phyloP scores from a whole-genome alignment of 2,797 vertebrate species.

The Loris lydekkerianus region DNA sequence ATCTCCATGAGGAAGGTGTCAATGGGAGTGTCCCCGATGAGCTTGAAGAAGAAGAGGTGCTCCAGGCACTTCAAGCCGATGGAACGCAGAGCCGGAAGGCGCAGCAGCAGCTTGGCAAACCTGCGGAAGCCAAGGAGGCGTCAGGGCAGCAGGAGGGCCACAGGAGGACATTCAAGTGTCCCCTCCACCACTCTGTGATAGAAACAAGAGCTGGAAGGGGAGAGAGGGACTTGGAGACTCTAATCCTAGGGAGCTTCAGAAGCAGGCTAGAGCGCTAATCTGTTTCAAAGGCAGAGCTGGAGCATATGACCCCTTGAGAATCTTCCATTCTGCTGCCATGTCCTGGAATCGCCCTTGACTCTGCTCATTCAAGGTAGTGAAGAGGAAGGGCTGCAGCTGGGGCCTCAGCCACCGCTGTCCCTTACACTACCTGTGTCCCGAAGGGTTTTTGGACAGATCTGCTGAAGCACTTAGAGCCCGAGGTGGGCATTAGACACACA shows the following conservation, averaged over 20 bases:
- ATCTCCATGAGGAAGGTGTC: conserved; percentile 99
- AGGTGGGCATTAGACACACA: background rate
- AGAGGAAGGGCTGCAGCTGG: background rate
- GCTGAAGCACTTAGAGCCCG: background rate
- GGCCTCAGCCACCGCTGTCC: no score
- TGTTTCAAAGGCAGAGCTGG: background rate
- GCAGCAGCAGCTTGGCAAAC: conserved; percentile 96
- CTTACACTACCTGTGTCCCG: background rate
- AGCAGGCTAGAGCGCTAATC: background rate
- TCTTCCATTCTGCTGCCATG: background rate
- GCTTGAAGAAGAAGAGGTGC: conserved; percentile 98
- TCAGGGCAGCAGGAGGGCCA: background rate
- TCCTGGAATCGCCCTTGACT: background rate
- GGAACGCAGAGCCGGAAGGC: conserved; percentile 96
- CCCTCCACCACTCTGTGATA: background rate
- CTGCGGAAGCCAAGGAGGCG: conserved; percentile 82
- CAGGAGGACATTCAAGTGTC: rapidly evolving
- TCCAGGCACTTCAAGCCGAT: conserved; percentile 98
- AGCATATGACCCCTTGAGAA: background rate
- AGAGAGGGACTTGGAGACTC: rapidly evolving
- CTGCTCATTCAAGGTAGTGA: background rate
- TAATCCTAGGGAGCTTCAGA: background rate
- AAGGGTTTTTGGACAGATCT: background rate
- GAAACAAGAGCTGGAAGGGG: no score
- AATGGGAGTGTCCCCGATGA: conserved; percentile 98